phyloP scores from a whole-genome alignment of 2,797 vertebrate species.

The Poecilia gillii region DNA sequence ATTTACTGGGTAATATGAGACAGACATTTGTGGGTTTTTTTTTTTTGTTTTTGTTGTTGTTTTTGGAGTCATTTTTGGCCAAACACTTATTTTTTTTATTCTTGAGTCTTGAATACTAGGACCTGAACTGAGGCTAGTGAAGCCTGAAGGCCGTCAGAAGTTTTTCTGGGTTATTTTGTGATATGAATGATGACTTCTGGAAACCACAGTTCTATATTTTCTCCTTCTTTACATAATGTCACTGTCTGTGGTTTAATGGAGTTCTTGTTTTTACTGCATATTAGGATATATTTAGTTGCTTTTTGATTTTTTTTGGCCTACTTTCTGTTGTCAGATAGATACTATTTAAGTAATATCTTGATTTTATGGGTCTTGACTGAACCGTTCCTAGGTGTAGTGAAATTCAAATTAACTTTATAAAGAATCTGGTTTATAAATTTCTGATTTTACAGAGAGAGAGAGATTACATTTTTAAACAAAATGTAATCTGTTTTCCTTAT shows the following conservation, averaged over 20 bases:
- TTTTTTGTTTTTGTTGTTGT: not conserved
- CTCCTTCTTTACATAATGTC: not conserved
- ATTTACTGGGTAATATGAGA: not conserved
- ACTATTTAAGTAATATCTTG: not conserved
- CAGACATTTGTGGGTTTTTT: not conserved
- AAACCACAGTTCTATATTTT: not conserved
- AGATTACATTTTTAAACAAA: too few relatives aligned
- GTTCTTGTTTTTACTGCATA: not conserved
- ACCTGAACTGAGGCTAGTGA: not conserved
- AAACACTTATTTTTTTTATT: not conserved
- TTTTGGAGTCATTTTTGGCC: not conserved
- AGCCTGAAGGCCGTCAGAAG: not conserved
- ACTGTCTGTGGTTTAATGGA: not conserved
- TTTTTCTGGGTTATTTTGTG: not conserved
- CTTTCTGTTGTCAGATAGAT: too few relatives aligned
- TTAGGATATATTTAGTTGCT: not conserved
- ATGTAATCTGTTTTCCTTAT: too few relatives aligned
- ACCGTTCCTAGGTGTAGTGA: too few relatives aligned
- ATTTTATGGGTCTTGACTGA: not conserved
- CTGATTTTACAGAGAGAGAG: too few relatives aligned
- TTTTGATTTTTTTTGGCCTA: not conserved
- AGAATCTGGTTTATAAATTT: too few relatives aligned
- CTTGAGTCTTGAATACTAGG: not conserved
- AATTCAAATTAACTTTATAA: too few relatives aligned
- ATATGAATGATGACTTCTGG: not conserved